Evolutionary conservation across 1,140 invertebrate genomes (phyloP).

Genomic region (Lutraria rhynchaena): DNA sequence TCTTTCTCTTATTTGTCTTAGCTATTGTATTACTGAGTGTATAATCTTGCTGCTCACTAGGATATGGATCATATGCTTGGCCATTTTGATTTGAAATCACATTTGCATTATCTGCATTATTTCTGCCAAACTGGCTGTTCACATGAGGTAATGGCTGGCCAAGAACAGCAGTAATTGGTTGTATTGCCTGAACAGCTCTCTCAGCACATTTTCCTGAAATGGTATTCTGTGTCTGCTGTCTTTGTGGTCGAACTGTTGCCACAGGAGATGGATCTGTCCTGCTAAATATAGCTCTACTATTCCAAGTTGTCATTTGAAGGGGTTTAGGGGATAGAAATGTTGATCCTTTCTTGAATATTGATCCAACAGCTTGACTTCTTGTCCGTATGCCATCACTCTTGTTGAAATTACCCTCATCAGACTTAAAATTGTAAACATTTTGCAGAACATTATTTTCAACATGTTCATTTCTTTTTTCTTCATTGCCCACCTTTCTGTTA

Average conservation of each 20-base stretch:
- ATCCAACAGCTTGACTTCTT: background rate
- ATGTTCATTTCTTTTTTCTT: slow-evolving; percentile 9
- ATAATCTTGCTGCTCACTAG: too few species aligned
- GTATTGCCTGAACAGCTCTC: background rate
- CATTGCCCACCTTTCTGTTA: slow-evolving; percentile 16
- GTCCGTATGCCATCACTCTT: background rate
- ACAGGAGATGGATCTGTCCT: slow-evolving; percentile 48
- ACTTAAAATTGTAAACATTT: slow-evolving; percentile 41
- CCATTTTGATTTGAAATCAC: too few species aligned
- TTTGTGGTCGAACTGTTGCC: slow-evolving; percentile 52
- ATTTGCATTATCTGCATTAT: too few species aligned
- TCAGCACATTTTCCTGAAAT: background rate
- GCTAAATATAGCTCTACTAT: slow-evolving; percentile 44
- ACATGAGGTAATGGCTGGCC: background rate
- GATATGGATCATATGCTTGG: too few species aligned
- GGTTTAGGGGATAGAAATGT: slow-evolving; percentile 42
- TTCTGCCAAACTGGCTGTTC: too few species aligned
- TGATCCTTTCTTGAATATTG: slow-evolving; percentile 31
- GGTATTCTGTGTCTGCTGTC: background rate
- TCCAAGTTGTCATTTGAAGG: slow-evolving; percentile 34
- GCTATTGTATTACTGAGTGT: too few species aligned
- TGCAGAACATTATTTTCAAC: slow-evolving; percentile 9
- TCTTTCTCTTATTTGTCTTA: too few species aligned
- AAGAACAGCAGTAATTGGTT: background rate
- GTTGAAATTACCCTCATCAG: slow-evolving; percentile 3